Base-by-base conservation (phyloP, 1,140 invertebrate genomes). In the Megalonaias nervosa region DNA sequence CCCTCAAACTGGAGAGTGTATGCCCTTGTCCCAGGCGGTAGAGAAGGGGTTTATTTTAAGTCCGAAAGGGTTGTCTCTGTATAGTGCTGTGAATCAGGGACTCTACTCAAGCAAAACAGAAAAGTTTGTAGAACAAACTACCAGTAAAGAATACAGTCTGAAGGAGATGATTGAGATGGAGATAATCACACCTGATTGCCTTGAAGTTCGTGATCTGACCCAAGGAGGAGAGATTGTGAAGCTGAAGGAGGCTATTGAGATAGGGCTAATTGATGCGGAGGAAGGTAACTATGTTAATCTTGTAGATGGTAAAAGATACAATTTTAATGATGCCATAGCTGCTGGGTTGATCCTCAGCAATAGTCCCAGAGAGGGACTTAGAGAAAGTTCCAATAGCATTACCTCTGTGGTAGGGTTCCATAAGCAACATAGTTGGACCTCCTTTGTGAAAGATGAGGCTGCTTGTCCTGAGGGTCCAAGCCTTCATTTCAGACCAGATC, bases 51-150 rank as follows among this genome's bases (percentile, higher is more conserved):
- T 85, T 60, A 87, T 89, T 67, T 60, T 88, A 5, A 85, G 83
- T 75, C 87, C 88, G n/a, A 86, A 83, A 75, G 87, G 87, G 21
- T 68, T 97, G n/a, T 96, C 96, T 12, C 87, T 98, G 56, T 96
- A 97, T 87, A 92, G 95, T 88, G 95, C 95, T 1, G 94, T 97
- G 66, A 95, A 97, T 89, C 95, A 96, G 91, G 96, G 96, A 4
- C 90, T 96, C 0, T 97, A 97, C 86, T 94, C 96, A 82, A 94
- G 95, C 71, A 91, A 92, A 71, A 94, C 93, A 1, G 95, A 96
- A n/a, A 95, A 95, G 91, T 93, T 98, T 31, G 93, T 93, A 26
- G 95, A 97, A 91, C 16, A 88, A 57, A 93, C 92, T 56, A 95
- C 94, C 2, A 94, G 94, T 31, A 93, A 94, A 73, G 93, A 94